Evolutionary conservation across 2,888 invertebrate species (phyloP).

Genomic region (Synergus itoensis): DNA sequence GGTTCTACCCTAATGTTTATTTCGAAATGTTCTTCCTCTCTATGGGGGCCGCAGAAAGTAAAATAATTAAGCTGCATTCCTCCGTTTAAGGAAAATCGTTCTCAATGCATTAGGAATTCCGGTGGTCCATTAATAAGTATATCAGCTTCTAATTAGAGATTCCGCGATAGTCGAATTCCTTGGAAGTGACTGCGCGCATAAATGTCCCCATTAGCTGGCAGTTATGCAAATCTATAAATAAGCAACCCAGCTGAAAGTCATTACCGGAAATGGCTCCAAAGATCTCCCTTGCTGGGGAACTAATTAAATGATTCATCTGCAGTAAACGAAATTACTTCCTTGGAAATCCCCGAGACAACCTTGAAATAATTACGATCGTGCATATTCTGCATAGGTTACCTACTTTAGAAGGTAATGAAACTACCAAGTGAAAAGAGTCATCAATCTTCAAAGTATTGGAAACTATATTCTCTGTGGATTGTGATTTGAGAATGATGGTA

Average conservation of each 20-base stretch:
- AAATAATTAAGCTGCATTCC: constrained; percentile 37
- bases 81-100: background rate
- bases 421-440: background rate
- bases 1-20: constrained; percentile 38
- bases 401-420: no score
- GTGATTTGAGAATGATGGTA: constrained; percentile 49
- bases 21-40: constrained; percentile 8
- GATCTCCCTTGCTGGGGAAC: constrained; percentile 44
- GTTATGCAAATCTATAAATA: constrained; percentile 51
- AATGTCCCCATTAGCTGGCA: constrained; percentile 36
- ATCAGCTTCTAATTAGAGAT: constrained; percentile 45
- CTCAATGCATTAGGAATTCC: constrained; percentile 19
- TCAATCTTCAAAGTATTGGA: background rate
- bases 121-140: constrained; percentile 29
- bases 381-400: background rate
- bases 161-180: constrained; percentile 46
- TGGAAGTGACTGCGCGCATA: constrained; percentile 15
- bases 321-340: constrained; percentile 19
- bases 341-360: constrained; percentile 6
- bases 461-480: constrained; percentile 43
- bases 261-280: constrained; percentile 66
- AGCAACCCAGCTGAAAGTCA: constrained; percentile 51
- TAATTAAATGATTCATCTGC: constrained; percentile 39
- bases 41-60: background rate
- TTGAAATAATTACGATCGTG: background rate